Base-by-base conservation (phyloP, 1,140 invertebrate genomes). In the Drosophila pruinosa region DNA sequence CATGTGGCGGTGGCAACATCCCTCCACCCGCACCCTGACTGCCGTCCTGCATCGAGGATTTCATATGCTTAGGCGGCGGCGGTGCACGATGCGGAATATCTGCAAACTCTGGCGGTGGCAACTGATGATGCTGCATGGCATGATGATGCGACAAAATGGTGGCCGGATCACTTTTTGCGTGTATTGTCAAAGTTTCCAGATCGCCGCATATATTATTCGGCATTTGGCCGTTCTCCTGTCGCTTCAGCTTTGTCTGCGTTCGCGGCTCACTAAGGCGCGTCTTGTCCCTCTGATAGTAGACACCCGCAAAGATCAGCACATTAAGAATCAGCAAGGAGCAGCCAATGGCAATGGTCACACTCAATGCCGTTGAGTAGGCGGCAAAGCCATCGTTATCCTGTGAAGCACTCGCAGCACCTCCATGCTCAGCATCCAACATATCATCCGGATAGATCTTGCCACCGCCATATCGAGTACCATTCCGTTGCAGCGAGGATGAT, bases 331-430 rank as follows among this genome's bases (percentile, higher is more conserved):
- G 93, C 17, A 98, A 91, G 2, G 96, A 97, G 77, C 97, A 97
- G 2, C 98, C 98, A 57, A 99, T 97, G n/a, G 97, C 97, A 72
- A 99, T 97, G 1, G 97, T 98, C 0, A 98, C 96, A 88, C 96
- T 97, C 4, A 98, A 91, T 0, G 97, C 97, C 0, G 97, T 97
- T 0, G 96, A 97, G 83, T 97, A 97, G 0, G 96, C 95, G 0
- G 96, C 95, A 74, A 97, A 97, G 0, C 96, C 96, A 54, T 97
- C 96, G 90, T 95, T 96, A 0, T 95, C 94, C n/a, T 94, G 93
- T 1, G 93, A 92, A 1, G 83, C 71, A 15, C 93, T 90, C 1
- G 93, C 92, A 7, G 81, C 73, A 0, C 93, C 93, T 15, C 92
- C 92, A 45, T 86, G 88, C 10, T 90, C 80, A 0, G 58, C 72